Evolutionary conservation across 2,797 vertebrate species (phyloP), one percentile per base, ranked within the genome.

Genomic region (Crypturellus tataupa): DNA sequence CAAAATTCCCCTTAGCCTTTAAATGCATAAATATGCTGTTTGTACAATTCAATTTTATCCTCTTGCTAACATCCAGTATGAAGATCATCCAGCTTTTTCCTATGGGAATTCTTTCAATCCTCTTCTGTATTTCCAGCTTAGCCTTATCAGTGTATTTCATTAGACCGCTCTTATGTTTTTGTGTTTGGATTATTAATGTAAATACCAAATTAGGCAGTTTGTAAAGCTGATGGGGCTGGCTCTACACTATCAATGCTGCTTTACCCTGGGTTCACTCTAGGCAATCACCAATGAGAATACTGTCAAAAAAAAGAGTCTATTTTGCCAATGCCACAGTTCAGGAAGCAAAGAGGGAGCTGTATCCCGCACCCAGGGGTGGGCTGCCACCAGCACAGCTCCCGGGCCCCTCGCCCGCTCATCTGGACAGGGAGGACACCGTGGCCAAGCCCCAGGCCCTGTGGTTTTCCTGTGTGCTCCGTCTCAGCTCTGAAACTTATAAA

Each of bases 1-100:
- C 86, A 59, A 94, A 94, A 91, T 88, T 94, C 77, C 63, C 89
- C 91, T 9, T 33, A 88, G 75, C 77, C 35, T 85, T 84, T 88
- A 94, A 94, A 91, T 95, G 91, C 91, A 88, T 86, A 62, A 69
- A 79, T 90, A 90, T 88, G 19, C 80, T 86, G 25, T 87, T 93
- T 63, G 55, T 93, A 37, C 63, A 73, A 44, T 67, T 84, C 62
- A 93, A 81, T 94, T 91, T 78, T 67, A 76, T 85, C 49, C 23
- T 89, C 4, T 85, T 86, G 89, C 77, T 79, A 68, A 80, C 89
- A 91, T 58, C 20, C 14, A 87, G 33, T 75, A 33, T 83, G 73
- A 94, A 80, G 65, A 51, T 65, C 46, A 63, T 91, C 69, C 69
- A 72, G 19, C 15, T 89, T 33, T 85, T 93, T 62, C 29, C 55